Evolutionary conservation across 2,113 vertebrate species (phyloP).

Genomic region (Pachycephala philippinensis): DNA sequence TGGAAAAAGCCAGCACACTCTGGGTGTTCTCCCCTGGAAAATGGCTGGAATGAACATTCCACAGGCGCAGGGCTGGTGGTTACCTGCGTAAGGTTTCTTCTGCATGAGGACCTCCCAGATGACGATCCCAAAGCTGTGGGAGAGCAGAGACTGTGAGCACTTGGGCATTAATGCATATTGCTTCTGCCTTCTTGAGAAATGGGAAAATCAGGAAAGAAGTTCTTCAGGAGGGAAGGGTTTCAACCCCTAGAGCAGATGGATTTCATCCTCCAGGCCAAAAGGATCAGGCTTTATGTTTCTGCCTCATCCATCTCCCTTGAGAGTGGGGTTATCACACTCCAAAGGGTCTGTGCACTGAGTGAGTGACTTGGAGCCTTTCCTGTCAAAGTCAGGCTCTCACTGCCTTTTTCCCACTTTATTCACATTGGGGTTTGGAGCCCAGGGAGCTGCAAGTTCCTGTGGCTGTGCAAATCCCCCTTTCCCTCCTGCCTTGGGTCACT

Average conservation of each 20-base stretch:
- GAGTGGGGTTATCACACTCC: not conserved
- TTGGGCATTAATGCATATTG: rapidly evolving
- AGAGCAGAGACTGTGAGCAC: not conserved
- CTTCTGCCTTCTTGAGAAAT: not conserved
- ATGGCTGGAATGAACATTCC: not conserved
- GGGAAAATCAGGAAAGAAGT: not conserved
- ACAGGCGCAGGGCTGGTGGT: not conserved
- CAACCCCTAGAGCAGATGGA: not conserved
- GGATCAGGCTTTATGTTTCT: not conserved
- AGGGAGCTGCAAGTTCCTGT: not conserved
- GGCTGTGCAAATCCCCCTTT: not conserved
- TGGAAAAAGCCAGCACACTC: not conserved
- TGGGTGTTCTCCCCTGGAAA: not conserved
- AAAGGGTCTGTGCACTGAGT: not conserved
- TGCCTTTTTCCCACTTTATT: not conserved
- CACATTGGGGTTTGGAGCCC: not conserved
- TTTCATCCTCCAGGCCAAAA: not conserved
- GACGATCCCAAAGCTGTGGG: slow-evolving; percentile 82
- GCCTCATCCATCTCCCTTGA: not conserved
- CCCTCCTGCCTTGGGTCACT: not conserved
- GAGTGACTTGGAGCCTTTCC: not conserved
- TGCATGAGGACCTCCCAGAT: slow-evolving; percentile 88
- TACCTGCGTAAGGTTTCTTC: slow-evolving; percentile 84
- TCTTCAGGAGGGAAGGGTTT: not conserved
- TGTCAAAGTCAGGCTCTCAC: not conserved